Evolutionary conservation across 2,888 invertebrate genomes (phyloP).

Genomic region (Isoperla grammatica): DNA sequence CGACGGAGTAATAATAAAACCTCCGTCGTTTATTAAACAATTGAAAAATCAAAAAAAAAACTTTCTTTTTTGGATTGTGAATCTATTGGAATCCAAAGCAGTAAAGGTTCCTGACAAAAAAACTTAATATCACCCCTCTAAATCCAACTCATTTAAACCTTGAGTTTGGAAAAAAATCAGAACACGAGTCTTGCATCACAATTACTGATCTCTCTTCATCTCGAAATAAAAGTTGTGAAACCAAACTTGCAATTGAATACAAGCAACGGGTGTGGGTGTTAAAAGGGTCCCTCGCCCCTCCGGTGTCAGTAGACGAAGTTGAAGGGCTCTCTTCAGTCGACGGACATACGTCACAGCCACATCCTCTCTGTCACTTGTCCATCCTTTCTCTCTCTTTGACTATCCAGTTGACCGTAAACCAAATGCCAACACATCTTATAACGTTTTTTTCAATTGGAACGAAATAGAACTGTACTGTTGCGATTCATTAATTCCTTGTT

Average conservation of each 20-base stretch:
- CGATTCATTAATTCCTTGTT: no score
- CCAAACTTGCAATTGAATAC: not conserved
- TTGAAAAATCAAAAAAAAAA: slow-evolving; percentile 21
- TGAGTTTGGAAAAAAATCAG: slow-evolving; percentile 18
- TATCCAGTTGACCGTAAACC: no score
- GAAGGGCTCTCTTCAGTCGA: no score
- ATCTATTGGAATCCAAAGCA: slow-evolving; percentile 4
- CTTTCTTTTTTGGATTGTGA: slow-evolving; percentile 20
- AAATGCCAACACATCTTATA: no score
- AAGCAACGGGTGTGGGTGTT: no score
- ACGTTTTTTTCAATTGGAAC: no score
- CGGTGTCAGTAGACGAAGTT: no score
- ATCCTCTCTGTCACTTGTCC: no score
- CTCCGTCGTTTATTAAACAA: slow-evolving; percentile 25
- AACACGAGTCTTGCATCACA: slow-evolving; percentile 29
- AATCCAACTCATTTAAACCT: slow-evolving; percentile 9
- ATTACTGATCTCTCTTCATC: slow-evolving; percentile 29
- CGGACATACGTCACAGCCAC: no score
- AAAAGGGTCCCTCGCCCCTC: no score
- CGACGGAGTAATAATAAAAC: slow-evolving; percentile 28
- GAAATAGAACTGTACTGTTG: no score
- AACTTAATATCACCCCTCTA: slow-evolving; percentile 3
- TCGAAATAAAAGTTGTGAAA: slow-evolving; percentile 10
- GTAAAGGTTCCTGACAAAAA: not conserved
- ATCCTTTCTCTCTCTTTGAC: no score